Evolutionary conservation across 2,888 invertebrate genomes (phyloP), one percentile per base, ranked within the genome.

Genomic region (Melanargia galathea): DNA sequence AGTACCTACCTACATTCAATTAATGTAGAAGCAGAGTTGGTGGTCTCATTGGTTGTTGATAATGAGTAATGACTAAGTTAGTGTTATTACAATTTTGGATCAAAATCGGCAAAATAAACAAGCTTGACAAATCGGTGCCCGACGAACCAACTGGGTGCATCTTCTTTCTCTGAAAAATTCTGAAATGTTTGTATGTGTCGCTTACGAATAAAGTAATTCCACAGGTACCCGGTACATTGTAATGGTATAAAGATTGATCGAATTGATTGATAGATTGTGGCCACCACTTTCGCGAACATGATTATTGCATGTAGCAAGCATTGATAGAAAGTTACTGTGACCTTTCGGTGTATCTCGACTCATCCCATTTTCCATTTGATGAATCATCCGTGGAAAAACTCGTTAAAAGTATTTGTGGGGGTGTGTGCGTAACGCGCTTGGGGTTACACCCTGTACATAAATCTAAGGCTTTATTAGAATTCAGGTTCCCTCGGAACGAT

Each of bases 361-460:
- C 55, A 38, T 62, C 59, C 40, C 35, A 63, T 63, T 63, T 62
- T 67, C 64, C 70, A 67, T 66, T 62, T 70, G 70, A 81, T 87
- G 86, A 86, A 77, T 87, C 84, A 86, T 75, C 70, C 73, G 45
- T 67, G 78, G 79, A 81, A 76, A 80, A 78, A 72, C 78, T 80
- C 74, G 78, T 73, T 71, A 78, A 78, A 82, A 79, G n/a, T n/a
- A n/a, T n/a, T 65, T 68, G 67, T 70, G 24, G 16, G 56, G 10
- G 49, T 40, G 51, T 48, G 49, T 57, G 56, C 18, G 43, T 57
- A 57, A 45, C 45, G 20, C 13, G 45, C 33, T 45, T 26, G 56
- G 43, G 56, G 43, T 33, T 45, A 30, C 56, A 62, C 59, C 54
- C 55, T n/a, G 13, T 24, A 18, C 57, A 58, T 63, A 49, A 66